A percentile compares a stretch with the other conserved stretches of the same genome.
These are phyloP conservation scores for Anguilla anguilla DNA, from an alignment of 2,797 vertebrate genomes.

Conservation along the genomic window DNA sequence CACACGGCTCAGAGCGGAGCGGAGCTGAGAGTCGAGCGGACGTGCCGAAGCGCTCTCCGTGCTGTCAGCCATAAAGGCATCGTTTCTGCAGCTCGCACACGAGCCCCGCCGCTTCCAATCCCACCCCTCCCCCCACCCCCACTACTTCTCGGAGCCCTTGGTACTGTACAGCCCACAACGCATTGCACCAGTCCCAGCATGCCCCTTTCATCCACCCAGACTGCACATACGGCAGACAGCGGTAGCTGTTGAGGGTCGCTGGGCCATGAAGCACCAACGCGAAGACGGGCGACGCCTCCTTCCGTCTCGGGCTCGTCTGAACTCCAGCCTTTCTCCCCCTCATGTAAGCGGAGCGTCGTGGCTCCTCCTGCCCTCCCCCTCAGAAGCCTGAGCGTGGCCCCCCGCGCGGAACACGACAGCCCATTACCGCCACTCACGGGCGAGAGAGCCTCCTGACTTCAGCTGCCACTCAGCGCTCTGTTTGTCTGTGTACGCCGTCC, in stretches of 20 bases:
- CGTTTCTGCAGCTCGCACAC: not conserved
- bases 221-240: not conserved
- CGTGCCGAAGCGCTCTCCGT: constrained; percentile 50
- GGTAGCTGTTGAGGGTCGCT: not conserved
- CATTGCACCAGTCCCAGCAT: constrained; percentile 64
- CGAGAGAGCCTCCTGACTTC: constrained; percentile 37
- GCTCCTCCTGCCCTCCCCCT: not conserved
- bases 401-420: not conserved
- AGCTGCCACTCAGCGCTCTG: constrained; percentile 42
- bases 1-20: constrained; percentile 25
- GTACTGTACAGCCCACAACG: constrained; percentile 65
- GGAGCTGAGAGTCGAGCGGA: constrained; percentile 21
- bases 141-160: constrained; percentile 56
- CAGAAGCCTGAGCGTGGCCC: not conserved
- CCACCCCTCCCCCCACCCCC: constrained; percentile 20
- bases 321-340: not conserved
- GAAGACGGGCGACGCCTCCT: not conserved
- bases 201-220: not conserved
- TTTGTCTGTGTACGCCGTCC: constrained; percentile 47
- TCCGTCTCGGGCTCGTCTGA: constrained; percentile 30
- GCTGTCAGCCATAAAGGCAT: constrained; percentile 50
- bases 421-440: constrained; percentile 36
- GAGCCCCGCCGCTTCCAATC: not conserved
- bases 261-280: not conserved
- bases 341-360: not conserved